Percentiles rank a stretch among this genome's conserved stretches.
Conservation (phyloP, 2,797 vertebrate genomes). For the Gambusia yucatana region DNA sequence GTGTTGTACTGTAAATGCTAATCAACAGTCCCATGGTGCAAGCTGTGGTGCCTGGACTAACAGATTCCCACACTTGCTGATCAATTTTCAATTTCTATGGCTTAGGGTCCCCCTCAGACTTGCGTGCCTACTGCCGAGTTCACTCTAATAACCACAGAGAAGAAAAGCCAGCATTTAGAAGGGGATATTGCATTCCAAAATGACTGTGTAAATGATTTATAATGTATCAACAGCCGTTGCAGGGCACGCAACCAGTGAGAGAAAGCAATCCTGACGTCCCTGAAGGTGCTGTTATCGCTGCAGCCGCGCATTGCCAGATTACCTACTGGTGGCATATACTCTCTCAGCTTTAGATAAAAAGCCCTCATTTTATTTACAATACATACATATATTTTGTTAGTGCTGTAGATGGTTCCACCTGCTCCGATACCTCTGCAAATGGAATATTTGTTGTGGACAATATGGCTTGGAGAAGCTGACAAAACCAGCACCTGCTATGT, state of each 20-base stretch:
- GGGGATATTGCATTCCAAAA: conserved; percentile 82
- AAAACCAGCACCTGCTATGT: conserved; percentile 50
- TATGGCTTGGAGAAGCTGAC: conserved; percentile 37
- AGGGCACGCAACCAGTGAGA: conserved; percentile 72
- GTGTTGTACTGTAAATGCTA: conserved; percentile 75
- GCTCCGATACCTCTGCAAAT: conserved; percentile 26
- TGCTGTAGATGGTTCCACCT: conserved; percentile 31
- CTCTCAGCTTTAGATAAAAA: conserved; percentile 19
- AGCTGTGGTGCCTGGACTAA: conserved; percentile 53
- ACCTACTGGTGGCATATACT: conserved; percentile 41
- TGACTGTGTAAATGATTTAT: conserved; percentile 85
- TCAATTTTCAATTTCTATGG: conserved; percentile 85
- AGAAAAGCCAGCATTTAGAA: conserved; percentile 77
- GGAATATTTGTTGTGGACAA: conserved; percentile 34
- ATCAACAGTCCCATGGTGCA: conserved; percentile 64
- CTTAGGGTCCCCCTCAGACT: conserved; percentile 69
- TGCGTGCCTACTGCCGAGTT: conserved; percentile 50
- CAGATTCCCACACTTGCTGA: conserved; percentile 72
- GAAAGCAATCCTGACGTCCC: conserved; percentile 77
- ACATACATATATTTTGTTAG: conserved; percentile 39
- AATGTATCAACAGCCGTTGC: conserved; percentile 74
- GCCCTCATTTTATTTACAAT: conserved; percentile 38
- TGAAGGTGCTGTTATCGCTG: conserved; percentile 71
- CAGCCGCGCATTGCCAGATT: conserved; percentile 48
- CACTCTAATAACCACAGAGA: conserved; percentile 76